Conservation (phyloP, 1,140 invertebrate genomes). For the Xylocopa sonorina region DNA sequence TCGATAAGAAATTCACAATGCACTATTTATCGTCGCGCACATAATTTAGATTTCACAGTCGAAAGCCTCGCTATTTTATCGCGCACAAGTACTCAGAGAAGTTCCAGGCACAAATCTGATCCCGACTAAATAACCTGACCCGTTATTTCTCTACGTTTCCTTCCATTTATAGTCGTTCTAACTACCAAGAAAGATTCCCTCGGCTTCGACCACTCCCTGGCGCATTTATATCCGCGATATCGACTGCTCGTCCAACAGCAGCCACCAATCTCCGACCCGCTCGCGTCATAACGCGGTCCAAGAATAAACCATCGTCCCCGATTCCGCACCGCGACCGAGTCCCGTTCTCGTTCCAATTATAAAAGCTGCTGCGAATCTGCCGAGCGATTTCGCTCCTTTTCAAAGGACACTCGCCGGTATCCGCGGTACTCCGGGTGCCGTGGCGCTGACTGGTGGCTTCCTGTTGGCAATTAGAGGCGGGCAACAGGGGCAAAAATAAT, state of each 20-base stretch:
- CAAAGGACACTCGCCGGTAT: conserved; percentile 46
- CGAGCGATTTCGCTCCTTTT: conserved; percentile 57
- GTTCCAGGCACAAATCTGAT: no score
- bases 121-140: no score
- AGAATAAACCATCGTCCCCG: conserved; percentile 54
- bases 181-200: neutral
- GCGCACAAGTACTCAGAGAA: no score
- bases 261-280: neutral
- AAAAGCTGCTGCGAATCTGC: conserved; percentile 65
- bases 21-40: no score
- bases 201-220: no score
- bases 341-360: conserved; percentile 58
- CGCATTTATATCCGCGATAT: conserved; percentile 15
- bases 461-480: conserved; percentile 70
- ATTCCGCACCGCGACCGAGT: conserved; percentile 1
- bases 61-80: no score
- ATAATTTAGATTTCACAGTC: no score
- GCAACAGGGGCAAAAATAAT: conserved; percentile 64
- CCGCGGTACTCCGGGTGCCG: conserved; percentile 38
- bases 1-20: no score
- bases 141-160: no score
- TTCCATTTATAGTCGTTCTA: no score
- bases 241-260: conserved; percentile 16
- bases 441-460: conserved; percentile 67
- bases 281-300: neutral